Percentiles rank a stretch among this genome's conserved stretches.
Evolutionary conservation across 2,888 invertebrate genomes (phyloP).

Genomic region (Euplagia quadripunctaria): DNA sequence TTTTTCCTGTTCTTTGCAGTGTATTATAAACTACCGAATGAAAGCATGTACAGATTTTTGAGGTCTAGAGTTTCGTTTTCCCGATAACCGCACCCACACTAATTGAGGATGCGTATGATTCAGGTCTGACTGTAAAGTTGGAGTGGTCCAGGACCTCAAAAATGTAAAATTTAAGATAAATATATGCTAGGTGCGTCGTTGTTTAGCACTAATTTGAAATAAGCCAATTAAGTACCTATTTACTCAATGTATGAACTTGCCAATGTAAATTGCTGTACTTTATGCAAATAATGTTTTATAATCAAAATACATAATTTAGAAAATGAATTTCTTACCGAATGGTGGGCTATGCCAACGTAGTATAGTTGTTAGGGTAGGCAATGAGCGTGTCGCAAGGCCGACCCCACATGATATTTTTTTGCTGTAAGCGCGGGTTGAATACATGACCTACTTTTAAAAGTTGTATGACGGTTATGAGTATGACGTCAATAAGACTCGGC

Average conservation of each 20-base stretch:
- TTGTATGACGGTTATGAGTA: slow-evolving; percentile 75
- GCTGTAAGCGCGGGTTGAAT: slow-evolving; percentile 69
- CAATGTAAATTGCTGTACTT: not conserved
- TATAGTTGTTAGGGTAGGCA: slow-evolving; percentile 32
- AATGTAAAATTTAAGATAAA: not conserved
- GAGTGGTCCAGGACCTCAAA: not conserved
- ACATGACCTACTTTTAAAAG: slow-evolving; percentile 80
- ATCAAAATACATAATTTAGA: slow-evolving; percentile 33
- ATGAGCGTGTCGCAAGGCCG: slow-evolving; percentile 74
- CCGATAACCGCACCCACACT: not conserved
- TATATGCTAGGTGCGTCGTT: not conserved
- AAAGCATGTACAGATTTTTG: not conserved
- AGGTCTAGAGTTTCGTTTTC: not conserved
- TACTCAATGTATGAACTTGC: not conserved
- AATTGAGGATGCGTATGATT: not conserved
- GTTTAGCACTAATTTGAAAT: slow-evolving; percentile 1
- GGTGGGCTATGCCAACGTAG: slow-evolving; percentile 41
- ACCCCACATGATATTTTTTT: slow-evolving; percentile 67
- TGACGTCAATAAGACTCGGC: slow-evolving; percentile 76
- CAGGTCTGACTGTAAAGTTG: not conserved
- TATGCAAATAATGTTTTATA: not conserved
- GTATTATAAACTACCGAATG: not conserved
- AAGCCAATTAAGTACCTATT: not conserved
- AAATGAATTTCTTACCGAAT: slow-evolving; percentile 47
- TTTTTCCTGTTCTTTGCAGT: not conserved